phyloP scores from a whole-genome alignment of 1,140 invertebrate genomes.

The Condylostylus longicornis region DNA sequence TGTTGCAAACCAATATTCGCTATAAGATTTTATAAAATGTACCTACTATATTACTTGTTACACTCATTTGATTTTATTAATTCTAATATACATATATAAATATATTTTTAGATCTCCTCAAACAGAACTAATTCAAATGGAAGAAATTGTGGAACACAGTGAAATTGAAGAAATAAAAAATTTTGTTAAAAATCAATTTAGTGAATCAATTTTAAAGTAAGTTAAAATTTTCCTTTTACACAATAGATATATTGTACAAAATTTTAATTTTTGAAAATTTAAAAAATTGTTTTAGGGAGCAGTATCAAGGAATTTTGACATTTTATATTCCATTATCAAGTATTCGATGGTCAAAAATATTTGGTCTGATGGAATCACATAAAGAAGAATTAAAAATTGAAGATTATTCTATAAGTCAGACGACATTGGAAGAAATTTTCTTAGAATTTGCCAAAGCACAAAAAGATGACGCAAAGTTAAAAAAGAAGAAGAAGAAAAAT shows the following conservation, averaged over 20 bases:
- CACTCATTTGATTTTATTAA: neutral
- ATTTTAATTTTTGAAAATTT: slow-evolving; percentile 17
- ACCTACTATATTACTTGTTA: too few relatives aligned
- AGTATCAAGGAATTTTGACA: slow-evolving; percentile 37
- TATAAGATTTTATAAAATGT: too few relatives aligned
- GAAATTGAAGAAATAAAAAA: slow-evolving; percentile 3
- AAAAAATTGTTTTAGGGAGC: slow-evolving; percentile 53
- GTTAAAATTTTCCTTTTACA: slow-evolving; percentile 3
- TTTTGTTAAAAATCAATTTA: slow-evolving; percentile 26
- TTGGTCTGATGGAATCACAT: slow-evolving; percentile 51
- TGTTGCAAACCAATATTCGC: too few relatives aligned
- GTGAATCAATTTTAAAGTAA: slow-evolving; percentile 17
- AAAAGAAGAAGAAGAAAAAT: too few relatives aligned
- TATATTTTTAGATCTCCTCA: too few relatives aligned
- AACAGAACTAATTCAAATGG: neutral
- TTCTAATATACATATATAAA: neutral
- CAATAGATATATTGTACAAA: neutral
- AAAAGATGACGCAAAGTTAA: too few relatives aligned
- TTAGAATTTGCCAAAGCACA: slow-evolving; percentile 24
- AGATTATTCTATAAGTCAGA: slow-evolving; percentile 67
- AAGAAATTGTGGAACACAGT: neutral
- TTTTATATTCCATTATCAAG: slow-evolving; percentile 44
- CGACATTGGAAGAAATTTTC: slow-evolving; percentile 62
- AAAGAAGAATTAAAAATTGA: slow-evolving; percentile 43
- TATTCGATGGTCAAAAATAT: slow-evolving; percentile 51